Percentiles rank a stretch among this genome's conserved stretches.
phyloP scores from a whole-genome alignment of 2,797 vertebrate genomes.

The Spondyliosoma cantharus region DNA sequence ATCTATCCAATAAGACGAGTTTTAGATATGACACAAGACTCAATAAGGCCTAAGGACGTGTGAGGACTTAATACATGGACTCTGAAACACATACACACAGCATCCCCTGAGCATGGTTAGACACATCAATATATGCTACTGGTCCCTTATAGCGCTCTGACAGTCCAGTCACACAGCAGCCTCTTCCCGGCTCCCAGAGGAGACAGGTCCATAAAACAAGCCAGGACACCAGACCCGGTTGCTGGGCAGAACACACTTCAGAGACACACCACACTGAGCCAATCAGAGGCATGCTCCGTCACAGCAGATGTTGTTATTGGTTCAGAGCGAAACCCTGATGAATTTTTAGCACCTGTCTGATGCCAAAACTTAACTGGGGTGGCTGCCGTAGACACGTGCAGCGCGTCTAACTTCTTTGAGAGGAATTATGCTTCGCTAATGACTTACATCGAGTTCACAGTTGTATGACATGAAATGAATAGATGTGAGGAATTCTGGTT shows the following conservation, averaged over 20 bases:
- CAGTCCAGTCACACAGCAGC: constrained; percentile 56
- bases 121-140: constrained; percentile 46
- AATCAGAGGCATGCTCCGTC: constrained; percentile 63
- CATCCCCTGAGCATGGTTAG: constrained; percentile 2
- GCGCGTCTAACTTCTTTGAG: constrained; percentile 18
- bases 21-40: constrained; percentile 30
- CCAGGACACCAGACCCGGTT: constrained; percentile 75
- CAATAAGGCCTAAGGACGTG: constrained; percentile 37
- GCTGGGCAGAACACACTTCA: constrained; percentile 77
- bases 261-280: constrained; percentile 65
- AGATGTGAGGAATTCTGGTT: neutral
- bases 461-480: neutral
- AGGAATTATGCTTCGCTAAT: constrained; percentile 25
- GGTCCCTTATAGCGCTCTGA: constrained; percentile 47
- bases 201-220: constrained; percentile 65
- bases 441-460: constrained; percentile 1
- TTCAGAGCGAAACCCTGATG: constrained; percentile 47
- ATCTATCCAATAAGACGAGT: constrained; percentile 40
- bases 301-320: constrained; percentile 73
- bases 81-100: constrained; percentile 1
- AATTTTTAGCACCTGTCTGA: constrained; percentile 70
- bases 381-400: constrained; percentile 29
- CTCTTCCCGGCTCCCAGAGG: constrained; percentile 49
- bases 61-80: constrained; percentile 39
- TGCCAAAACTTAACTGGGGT: constrained; percentile 30